A percentile compares a stretch with the other conserved stretches of the same genome.
Evolutionary conservation across 2,113 vertebrate species (phyloP).

Genomic region (Indri indri): DNA sequence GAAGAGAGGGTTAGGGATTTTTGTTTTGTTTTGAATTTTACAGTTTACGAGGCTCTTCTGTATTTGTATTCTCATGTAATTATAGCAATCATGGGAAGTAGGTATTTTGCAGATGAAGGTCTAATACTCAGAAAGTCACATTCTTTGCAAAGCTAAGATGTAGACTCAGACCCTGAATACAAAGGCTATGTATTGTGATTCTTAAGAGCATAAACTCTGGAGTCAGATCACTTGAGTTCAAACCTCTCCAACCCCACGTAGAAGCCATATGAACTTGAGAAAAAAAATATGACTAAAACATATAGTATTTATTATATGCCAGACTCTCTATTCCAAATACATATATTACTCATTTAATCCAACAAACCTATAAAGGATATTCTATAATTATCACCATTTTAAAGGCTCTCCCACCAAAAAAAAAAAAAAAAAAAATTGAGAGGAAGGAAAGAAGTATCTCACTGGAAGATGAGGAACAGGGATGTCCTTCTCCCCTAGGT

Average conservation of each 20-base stretch:
- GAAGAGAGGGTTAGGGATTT: neutral
- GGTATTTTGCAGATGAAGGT: neutral
- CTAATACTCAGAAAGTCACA: neutral
- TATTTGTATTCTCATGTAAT: neutral
- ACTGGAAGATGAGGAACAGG: neutral
- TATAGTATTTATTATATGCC: neutral
- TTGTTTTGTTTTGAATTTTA: neutral
- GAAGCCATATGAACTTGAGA: neutral
- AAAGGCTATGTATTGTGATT: neutral
- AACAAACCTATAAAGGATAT: neutral
- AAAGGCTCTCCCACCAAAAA: neutral
- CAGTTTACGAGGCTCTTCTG: neutral
- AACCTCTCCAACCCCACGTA: neutral
- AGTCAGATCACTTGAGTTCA: neutral
- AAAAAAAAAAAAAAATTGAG: neutral
- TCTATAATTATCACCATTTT: constrained; percentile 33
- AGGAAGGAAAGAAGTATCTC: neutral
- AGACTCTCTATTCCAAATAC: constrained; percentile 1
- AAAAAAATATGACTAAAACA: neutral
- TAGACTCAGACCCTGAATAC: neutral
- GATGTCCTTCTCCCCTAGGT: neutral
- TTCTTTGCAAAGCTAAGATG: constrained; percentile 44
- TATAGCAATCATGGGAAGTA: neutral
- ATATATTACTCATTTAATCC: neutral
- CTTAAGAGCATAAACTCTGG: neutral